phyloP scores from a whole-genome alignment of 2,888 invertebrate genomes.

The Meliscaeva auricollis region DNA sequence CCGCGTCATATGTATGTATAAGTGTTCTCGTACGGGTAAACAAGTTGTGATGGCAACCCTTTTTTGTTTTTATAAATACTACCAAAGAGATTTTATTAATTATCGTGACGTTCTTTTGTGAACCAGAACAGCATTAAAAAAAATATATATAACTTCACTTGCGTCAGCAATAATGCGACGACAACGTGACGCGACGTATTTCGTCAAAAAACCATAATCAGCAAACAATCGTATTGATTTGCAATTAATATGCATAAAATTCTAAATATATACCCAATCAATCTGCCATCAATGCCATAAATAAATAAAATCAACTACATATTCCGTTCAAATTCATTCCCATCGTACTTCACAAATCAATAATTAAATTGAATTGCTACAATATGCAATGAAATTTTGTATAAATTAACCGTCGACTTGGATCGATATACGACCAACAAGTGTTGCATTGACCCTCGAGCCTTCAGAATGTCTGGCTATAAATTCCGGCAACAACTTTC shows the following conservation, averaged over 20 bases:
- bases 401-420: constrained; percentile 33
- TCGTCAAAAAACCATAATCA: constrained; percentile 2
- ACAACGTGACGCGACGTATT: no score
- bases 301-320: constrained; percentile 4
- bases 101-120: no score
- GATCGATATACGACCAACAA: constrained; percentile 48
- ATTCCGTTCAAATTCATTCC: constrained; percentile 24
- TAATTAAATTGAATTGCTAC: constrained; percentile 25
- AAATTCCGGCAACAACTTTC: constrained; percentile 10
- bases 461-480: constrained; percentile 12
- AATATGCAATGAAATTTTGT: constrained; percentile 28
- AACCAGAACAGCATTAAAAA: not conserved
- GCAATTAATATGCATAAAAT: constrained; percentile 10
- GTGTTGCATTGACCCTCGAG: constrained; percentile 28
- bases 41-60: no score
- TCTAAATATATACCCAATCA: constrained; percentile 15
- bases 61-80: no score
- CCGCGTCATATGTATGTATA: no score
- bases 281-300: constrained; percentile 1
- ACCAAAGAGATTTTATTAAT: no score
- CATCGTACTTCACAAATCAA: constrained; percentile 41
- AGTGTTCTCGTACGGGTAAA: no score
- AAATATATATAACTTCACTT: not conserved
- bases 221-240: constrained; percentile 6
- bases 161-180: not conserved